Evolutionary conservation across 2,797 vertebrate genomes (phyloP).

Genomic region (Antennarius maculatus): DNA sequence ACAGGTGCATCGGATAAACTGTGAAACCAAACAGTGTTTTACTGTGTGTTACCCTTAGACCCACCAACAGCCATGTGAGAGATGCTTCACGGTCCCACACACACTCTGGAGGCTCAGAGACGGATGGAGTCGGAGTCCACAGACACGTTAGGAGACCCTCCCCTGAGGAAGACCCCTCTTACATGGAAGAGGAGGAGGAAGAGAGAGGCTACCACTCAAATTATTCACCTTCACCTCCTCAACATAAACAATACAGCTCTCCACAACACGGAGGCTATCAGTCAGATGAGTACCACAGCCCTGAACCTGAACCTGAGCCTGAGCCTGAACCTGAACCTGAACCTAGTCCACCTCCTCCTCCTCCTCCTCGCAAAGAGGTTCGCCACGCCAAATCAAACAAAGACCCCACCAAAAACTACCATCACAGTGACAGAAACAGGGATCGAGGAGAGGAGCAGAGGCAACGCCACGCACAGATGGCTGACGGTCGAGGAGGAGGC

Average conservation of each 20-base stretch:
- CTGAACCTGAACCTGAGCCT: slow-evolving; percentile 54
- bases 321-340: slow-evolving; percentile 35
- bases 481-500: slow-evolving; percentile 31
- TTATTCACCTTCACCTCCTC: slow-evolving; percentile 79
- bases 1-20: too few species aligned
- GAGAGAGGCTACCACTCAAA: slow-evolving; percentile 72
- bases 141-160: slow-evolving; percentile 81
- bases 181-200: slow-evolving; percentile 66
- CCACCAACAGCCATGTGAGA: slow-evolving; percentile 68
- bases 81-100: slow-evolving; percentile 67
- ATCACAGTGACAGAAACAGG: slow-evolving; percentile 55
- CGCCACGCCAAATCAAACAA: slow-evolving; percentile 72
- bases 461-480: slow-evolving; percentile 68
- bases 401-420: slow-evolving; percentile 70
- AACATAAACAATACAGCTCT: slow-evolving; percentile 72
- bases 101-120: slow-evolving; percentile 49
- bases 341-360: slow-evolving; percentile 66
- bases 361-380: slow-evolving; percentile 72
- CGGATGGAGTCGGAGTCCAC: slow-evolving; percentile 46
- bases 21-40: not conserved
- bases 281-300: slow-evolving; percentile 82
- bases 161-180: slow-evolving; percentile 71
- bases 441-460: slow-evolving; percentile 67
- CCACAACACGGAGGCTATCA: slow-evolving; percentile 68
- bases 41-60: slow-evolving; percentile 48